These are phyloP conservation scores for Lynx canadensis DNA, from an alignment of 2,113 vertebrate genomes.

Conservation along the genomic window DNA sequence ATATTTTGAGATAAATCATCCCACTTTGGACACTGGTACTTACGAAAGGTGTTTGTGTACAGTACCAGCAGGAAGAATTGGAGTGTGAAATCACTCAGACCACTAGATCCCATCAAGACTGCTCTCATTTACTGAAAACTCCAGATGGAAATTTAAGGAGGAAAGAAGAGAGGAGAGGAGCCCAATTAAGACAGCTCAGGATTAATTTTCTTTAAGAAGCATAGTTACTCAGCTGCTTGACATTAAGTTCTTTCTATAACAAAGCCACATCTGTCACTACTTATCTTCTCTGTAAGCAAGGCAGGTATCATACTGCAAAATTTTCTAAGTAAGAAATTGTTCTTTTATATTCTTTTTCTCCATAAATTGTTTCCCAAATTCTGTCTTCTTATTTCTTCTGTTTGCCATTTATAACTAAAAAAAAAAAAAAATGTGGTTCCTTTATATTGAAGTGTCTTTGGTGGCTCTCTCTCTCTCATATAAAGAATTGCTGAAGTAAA, in stretches of 20 bases:
- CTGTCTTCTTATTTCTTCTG: conserved; percentile 59
- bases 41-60: conserved; percentile 39
- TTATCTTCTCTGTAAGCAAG: conserved; percentile 14
- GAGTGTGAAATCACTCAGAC: conserved; percentile 46
- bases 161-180: conserved; percentile 34
- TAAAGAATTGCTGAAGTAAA: conserved; percentile 19
- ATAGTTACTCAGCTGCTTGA: not conserved
- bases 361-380: conserved; percentile 44
- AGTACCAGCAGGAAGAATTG: conserved; percentile 21
- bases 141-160: conserved; percentile 61
- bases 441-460: conserved; percentile 33
- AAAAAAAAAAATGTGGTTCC: not conserved
- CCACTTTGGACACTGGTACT: not conserved
- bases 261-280: conserved; percentile 21
- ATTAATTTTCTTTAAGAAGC: conserved; percentile 41
- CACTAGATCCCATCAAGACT: conserved; percentile 56
- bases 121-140: conserved; percentile 43
- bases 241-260: not conserved
- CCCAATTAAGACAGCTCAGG: conserved; percentile 27
- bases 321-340: conserved; percentile 61
- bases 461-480: not conserved
- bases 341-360: conserved; percentile 54
- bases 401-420: conserved; percentile 32
- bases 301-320: not conserved
- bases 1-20: conserved; percentile 27